Conservation (phyloP, 2,797 vertebrate species). For the Myotis findleyi region DNA sequence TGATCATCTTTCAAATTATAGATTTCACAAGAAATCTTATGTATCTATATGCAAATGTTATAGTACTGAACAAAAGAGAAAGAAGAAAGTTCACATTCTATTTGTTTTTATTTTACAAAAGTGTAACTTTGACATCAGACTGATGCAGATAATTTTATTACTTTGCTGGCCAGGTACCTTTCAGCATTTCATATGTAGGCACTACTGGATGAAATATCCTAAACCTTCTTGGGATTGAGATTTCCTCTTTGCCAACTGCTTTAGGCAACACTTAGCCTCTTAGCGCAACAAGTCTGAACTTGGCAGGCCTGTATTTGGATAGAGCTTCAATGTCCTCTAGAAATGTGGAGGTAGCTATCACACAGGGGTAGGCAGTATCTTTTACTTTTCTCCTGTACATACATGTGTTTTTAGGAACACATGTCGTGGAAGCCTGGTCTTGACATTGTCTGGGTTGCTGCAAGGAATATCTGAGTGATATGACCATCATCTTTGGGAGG, state of each 20-base stretch:
- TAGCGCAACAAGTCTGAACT: background rate
- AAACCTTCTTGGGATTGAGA: background rate
- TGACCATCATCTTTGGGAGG: background rate
- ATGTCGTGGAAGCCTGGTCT: background rate
- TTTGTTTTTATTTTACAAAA: background rate
- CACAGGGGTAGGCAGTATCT: background rate
- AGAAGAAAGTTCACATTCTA: background rate
- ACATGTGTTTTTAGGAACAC: background rate
- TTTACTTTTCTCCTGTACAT: background rate
- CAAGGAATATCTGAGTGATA: background rate
- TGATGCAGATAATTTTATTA: background rate
- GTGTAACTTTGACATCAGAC: background rate
- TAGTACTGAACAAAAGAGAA: background rate
- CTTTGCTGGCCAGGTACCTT: background rate
- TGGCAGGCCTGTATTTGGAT: background rate
- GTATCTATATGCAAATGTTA: background rate
- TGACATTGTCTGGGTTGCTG: background rate
- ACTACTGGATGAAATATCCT: background rate
- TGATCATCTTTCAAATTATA: background rate
- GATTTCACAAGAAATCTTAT: constrained; percentile 5
- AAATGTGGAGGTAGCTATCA: background rate
- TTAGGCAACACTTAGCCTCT: background rate
- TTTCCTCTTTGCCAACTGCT: background rate
- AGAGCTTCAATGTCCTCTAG: background rate
- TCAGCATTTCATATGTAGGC: background rate